Percentiles rank a stretch among this genome's conserved stretches.
Evolutionary conservation across 2,797 vertebrate species (phyloP).

Genomic region (Girardinus metallicus): DNA sequence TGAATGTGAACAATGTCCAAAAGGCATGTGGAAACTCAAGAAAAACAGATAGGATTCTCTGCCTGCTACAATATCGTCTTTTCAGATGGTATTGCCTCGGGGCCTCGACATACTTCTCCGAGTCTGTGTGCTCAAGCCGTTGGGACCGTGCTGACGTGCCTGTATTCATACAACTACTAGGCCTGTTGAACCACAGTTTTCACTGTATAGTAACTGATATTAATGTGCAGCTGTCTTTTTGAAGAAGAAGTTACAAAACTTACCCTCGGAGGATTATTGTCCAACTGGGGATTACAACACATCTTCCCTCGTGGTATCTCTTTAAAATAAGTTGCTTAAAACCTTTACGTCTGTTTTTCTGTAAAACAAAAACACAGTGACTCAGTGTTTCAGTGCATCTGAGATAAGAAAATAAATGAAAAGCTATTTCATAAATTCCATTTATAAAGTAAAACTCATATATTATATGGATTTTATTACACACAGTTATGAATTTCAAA

Average conservation of each 20-base stretch:
- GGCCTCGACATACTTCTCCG: background rate
- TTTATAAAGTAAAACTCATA: background rate
- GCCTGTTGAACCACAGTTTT: background rate
- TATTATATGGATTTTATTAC: background rate
- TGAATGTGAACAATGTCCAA: background rate
- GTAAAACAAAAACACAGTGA: background rate
- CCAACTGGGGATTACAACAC: background rate
- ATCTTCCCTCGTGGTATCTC: background rate
- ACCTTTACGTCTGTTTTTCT: background rate
- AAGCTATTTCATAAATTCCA: background rate
- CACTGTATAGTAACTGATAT: background rate
- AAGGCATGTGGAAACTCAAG: background rate
- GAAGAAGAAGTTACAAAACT: background rate
- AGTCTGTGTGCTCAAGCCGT: background rate
- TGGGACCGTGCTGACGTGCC: background rate
- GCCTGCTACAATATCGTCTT: background rate
- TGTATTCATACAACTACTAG: background rate
- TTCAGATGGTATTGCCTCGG: background rate
- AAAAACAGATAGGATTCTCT: background rate
- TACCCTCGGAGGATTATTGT: background rate
- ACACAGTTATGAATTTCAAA: background rate
- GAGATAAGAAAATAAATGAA: background rate
- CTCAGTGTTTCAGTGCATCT: background rate
- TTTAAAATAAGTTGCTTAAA: background rate
- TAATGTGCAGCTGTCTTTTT: conserved; percentile 2